These are phyloP conservation scores for Seira sanloemensis DNA, from an alignment of 2,888 invertebrate genomes.

Conservation along the genomic window DNA sequence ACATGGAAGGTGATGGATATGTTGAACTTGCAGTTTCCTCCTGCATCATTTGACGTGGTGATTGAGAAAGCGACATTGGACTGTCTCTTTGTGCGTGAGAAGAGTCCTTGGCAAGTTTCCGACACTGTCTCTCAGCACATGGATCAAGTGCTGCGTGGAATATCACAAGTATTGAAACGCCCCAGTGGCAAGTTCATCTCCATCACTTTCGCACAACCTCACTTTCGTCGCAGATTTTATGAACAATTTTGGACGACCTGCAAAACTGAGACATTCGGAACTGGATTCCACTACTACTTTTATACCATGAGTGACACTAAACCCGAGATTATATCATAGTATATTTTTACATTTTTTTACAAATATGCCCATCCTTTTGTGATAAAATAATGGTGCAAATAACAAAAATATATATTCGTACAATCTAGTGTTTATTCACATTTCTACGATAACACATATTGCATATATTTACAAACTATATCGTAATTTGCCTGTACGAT, in stretches of 20 bases:
- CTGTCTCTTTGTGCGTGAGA: conserved; percentile 76
- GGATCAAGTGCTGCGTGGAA: conserved; percentile 74
- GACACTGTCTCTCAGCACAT: conserved; percentile 73
- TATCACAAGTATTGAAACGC: conserved; percentile 67
- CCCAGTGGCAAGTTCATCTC: conserved; percentile 75
- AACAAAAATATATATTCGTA: too few species aligned
- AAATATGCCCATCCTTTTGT: too few species aligned
- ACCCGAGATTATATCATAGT: too few species aligned
- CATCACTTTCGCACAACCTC: conserved; percentile 77
- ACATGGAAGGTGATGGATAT: conserved; percentile 77
- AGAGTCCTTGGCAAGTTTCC: conserved; percentile 75
- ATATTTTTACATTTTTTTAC: too few species aligned
- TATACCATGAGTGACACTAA: conserved; percentile 66
- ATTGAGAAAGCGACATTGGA: conserved; percentile 78
- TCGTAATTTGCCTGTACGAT: too few species aligned
- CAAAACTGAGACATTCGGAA: conserved; percentile 73
- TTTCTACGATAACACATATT: too few species aligned
- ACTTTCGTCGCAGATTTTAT: conserved; percentile 76
- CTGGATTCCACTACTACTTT: conserved; percentile 74
- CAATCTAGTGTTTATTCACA: too few species aligned
- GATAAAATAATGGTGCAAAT: too few species aligned
- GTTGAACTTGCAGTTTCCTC: conserved; percentile 74
- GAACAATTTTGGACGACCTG: conserved; percentile 73
- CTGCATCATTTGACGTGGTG: conserved; percentile 76
- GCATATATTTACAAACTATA: too few species aligned